Conservation (phyloP, 2,797 vertebrate genomes). For the Pseudochromis fuscus region DNA sequence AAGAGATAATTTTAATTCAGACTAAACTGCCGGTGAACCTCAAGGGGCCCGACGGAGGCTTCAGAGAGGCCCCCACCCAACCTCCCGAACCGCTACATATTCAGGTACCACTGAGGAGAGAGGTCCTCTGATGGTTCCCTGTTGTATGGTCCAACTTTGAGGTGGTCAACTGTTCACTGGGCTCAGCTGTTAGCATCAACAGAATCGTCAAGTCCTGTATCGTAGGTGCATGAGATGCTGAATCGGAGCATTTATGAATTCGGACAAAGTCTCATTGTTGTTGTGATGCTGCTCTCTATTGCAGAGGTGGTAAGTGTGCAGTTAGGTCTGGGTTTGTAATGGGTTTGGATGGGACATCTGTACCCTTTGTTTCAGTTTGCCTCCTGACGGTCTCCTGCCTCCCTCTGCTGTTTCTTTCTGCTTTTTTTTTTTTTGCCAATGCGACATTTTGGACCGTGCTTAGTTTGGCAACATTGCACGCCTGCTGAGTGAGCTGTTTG, state of each 20-base stretch:
- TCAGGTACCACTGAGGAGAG: slow-evolving; percentile 26
- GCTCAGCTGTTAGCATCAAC: slow-evolving; percentile 61
- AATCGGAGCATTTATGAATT: slow-evolving; percentile 54
- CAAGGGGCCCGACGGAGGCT: slow-evolving; percentile 32
- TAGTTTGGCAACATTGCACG: slow-evolving; percentile 74
- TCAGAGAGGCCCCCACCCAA: slow-evolving; percentile 28
- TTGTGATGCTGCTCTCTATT: slow-evolving; percentile 50
- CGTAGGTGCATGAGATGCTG: slow-evolving; percentile 40
- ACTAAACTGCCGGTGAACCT: slow-evolving; percentile 45
- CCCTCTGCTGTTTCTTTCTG: slow-evolving; percentile 53
- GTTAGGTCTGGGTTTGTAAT: slow-evolving; percentile 57
- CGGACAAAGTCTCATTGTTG: slow-evolving; percentile 47
- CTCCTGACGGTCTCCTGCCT: slow-evolving; percentile 63
- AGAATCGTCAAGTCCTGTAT: slow-evolving; percentile 39
- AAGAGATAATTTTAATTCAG: slow-evolving; percentile 66
- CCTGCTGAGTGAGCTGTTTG: slow-evolving; percentile 78
- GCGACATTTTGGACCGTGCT: slow-evolving; percentile 81
- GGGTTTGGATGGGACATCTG: slow-evolving; percentile 64
- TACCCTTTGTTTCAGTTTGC: slow-evolving; percentile 63
- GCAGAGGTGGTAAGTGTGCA: slow-evolving; percentile 39
- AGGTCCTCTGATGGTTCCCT: slow-evolving; percentile 43
- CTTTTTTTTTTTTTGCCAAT: slow-evolving; percentile 67
- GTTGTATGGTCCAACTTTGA: slow-evolving; percentile 22
- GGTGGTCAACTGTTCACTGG: slow-evolving; percentile 45
- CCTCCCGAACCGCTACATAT: slow-evolving; percentile 45